Base-by-base conservation (phyloP, 2,888 invertebrate genomes). In the Theristus sp. region DNA sequence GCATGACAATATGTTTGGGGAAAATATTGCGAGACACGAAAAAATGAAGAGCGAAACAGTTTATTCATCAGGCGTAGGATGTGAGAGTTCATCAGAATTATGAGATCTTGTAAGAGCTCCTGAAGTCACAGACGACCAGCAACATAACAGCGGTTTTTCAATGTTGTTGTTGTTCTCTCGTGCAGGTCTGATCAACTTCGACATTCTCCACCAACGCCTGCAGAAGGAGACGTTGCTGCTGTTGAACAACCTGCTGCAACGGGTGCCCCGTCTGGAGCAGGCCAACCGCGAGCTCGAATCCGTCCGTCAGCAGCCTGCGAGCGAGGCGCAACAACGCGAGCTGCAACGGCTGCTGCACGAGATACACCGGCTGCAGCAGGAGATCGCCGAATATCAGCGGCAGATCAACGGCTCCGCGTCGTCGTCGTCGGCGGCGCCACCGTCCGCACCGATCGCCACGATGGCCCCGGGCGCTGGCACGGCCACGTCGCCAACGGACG, bases 181-280 rank as follows among this genome's bases (percentile, higher is more conserved):
- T n/a, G 25, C 73, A 53, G 74, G 75, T 49, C 69, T 73, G 46
- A 74, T 76, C 62, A 70, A 69, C 63, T 26, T 56, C 27, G 55
- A 52, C 26, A 25, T 64, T 17, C 52, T 65, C n/a, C 47, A 59
- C 31, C 59, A 60, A 22, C 64, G 52, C 30, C 46, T 67, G 31
- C 59, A 59, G 46, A 56, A 58, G 27, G 38, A 61, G 55, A 57
- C 60, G 31, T 61, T 65, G 31, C 47, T 61, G 22, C 58, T 59
- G 17, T 55, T 65, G 38, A 61, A 64, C 57, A 59, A 62, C 13
- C 61, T 65, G n/a, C 60, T 65, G 46, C 58, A 58, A 38, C 59
- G 58, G 49, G 61, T 65, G 58, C 60, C 64, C 52, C 56, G 57
- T 24, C 60, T 64, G 26, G 63, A 63, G 20, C 55, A 58, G 62